Conservation (phyloP, 2,888 invertebrate genomes). For the Conomelus anceps region DNA sequence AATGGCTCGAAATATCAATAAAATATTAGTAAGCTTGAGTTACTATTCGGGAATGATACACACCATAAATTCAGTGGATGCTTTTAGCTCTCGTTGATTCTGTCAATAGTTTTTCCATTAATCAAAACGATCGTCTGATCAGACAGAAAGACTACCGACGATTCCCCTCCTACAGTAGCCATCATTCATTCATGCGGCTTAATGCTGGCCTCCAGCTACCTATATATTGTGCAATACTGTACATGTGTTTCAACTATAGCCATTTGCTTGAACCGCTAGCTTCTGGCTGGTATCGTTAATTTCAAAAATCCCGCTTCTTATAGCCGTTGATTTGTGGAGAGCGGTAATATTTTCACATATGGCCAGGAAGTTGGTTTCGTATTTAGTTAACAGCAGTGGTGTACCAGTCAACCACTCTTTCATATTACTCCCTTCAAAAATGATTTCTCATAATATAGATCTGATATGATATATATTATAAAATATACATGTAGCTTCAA, state of each 20-base stretch:
- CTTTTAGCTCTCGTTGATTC: not conserved
- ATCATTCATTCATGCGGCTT: not conserved
- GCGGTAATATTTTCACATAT: no score
- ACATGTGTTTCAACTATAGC: no score
- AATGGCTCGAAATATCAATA: not conserved
- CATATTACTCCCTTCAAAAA: no score
- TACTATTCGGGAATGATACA: not conserved
- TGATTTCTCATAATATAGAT: no score
- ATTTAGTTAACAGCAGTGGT: no score
- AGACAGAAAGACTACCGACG: no score
- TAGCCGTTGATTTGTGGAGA: not conserved
- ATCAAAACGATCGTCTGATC: not conserved
- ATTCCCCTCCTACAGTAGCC: not conserved
- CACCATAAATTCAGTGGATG: not conserved
- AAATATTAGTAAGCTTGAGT: not conserved
- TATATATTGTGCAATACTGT: not conserved
- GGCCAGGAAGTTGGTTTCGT: not conserved
- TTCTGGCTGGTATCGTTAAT: not conserved
- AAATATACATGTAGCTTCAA: no score
- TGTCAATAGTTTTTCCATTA: not conserved
- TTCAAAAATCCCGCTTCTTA: not conserved
- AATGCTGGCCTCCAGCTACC: not conserved
- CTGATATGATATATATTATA: no score
- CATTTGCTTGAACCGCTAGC: not conserved
- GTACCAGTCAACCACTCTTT: no score